phyloP scores from a whole-genome alignment of 2,888 invertebrate species.

The Eurois occulta region DNA sequence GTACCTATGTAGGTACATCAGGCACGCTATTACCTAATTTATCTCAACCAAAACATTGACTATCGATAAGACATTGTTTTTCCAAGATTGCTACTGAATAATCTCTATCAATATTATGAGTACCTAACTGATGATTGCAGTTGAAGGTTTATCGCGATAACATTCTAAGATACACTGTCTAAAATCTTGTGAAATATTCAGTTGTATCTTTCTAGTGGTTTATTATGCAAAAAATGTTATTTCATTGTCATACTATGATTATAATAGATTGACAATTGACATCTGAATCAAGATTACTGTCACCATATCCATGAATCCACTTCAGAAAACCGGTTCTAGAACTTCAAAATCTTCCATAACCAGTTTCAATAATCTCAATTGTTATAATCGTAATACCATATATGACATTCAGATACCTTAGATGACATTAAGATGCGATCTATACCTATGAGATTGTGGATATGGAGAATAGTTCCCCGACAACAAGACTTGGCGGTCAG shows the following conservation, averaged over 20 bases:
- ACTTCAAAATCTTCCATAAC: neutral
- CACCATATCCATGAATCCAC: neutral
- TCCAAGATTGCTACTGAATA: neutral
- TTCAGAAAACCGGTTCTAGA: neutral
- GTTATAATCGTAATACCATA: neutral
- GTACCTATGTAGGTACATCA: neutral
- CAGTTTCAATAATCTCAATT: neutral
- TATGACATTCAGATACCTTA: neutral
- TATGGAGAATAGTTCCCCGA: neutral
- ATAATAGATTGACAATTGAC: neutral
- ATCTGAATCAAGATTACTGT: neutral
- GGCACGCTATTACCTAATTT: neutral
- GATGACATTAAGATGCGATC: neutral
- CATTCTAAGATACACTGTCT: neutral
- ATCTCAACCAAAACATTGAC: neutral
- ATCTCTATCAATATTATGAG: slow-evolving; percentile 1
- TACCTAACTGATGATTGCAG: neutral
- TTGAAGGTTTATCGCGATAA: slow-evolving; percentile 14
- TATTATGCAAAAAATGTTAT: neutral
- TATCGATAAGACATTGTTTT: neutral
- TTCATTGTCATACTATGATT: neutral
- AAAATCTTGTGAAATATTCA: neutral
- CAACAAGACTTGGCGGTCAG: too few species aligned
- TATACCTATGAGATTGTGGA: neutral
- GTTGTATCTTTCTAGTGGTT: neutral